Conservation (phyloP, 2,888 invertebrate genomes). For the Dermolepida albohirtum region DNA sequence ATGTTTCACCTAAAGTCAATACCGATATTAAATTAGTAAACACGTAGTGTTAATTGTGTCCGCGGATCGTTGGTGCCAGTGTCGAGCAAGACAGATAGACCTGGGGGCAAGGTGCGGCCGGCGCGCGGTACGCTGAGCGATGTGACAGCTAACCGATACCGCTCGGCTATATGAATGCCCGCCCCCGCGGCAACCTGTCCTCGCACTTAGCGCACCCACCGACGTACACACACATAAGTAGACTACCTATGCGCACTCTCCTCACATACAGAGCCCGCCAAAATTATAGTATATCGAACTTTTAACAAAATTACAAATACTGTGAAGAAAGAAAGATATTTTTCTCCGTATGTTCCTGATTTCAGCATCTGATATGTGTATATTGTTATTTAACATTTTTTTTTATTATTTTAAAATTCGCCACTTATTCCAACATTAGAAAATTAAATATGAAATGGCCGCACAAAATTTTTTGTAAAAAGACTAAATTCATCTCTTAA, state of each 20-base stretch:
- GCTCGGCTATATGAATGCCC: constrained; percentile 47
- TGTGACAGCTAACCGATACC: constrained; percentile 54
- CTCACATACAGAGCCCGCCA: no score
- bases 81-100: constrained; percentile 45
- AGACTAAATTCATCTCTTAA: no score
- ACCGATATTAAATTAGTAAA: constrained; percentile 32
- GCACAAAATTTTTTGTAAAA: no score
- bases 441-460: no score
- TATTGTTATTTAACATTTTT: no score
- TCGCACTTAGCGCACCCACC: constrained; percentile 50
- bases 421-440: no score
- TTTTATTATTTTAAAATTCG: no score
- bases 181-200: constrained; percentile 56
- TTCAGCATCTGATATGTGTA: no score
- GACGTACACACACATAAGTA: constrained; percentile 41
- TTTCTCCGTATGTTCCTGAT: no score
- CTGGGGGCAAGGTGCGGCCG: constrained; percentile 54
- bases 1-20: constrained; percentile 15
- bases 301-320: no score
- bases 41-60: constrained; percentile 24
- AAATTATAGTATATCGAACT: no score
- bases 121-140: constrained; percentile 54
- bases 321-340: no score
- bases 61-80: constrained; percentile 35
- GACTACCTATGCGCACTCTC: constrained; percentile 12